Conservation (phyloP, 2,113 vertebrate species). For the Paracanthobrama guichenoti region DNA sequence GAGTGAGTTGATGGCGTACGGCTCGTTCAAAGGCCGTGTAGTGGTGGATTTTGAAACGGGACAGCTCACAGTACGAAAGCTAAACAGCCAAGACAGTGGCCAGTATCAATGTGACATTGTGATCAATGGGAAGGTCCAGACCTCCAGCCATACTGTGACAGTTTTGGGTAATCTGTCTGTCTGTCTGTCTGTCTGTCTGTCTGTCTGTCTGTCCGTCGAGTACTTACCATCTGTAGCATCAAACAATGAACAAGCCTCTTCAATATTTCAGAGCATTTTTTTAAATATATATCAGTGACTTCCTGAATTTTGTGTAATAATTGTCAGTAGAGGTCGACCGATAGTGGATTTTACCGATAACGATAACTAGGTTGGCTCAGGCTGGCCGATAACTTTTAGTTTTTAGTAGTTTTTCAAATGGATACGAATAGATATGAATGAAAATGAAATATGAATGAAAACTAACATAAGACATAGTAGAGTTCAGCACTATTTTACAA, state of each 20-base stretch:
- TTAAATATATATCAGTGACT: background rate
- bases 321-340: background rate
- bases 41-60: conserved; percentile 2
- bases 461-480: too few species aligned
- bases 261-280: too few species aligned
- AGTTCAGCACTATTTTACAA: too few species aligned
- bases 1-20: background rate
- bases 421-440: too few species aligned
- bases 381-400: too few species aligned
- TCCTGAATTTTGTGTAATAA: background rate
- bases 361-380: too few species aligned
- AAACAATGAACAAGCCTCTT: too few species aligned
- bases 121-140: background rate
- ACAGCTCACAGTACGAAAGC: background rate
- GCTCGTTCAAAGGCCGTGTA: background rate
- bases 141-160: background rate
- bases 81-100: conserved; percentile 8
- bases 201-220: too few species aligned
- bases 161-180: conserved; percentile 19
- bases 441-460: too few species aligned
- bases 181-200: background rate
- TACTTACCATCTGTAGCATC: too few species aligned
- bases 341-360: too few species aligned
- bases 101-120: background rate
- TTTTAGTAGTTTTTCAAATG: too few species aligned